Conservation (phyloP, 2,797 vertebrate species). For the Forpus xanthops region DNA sequence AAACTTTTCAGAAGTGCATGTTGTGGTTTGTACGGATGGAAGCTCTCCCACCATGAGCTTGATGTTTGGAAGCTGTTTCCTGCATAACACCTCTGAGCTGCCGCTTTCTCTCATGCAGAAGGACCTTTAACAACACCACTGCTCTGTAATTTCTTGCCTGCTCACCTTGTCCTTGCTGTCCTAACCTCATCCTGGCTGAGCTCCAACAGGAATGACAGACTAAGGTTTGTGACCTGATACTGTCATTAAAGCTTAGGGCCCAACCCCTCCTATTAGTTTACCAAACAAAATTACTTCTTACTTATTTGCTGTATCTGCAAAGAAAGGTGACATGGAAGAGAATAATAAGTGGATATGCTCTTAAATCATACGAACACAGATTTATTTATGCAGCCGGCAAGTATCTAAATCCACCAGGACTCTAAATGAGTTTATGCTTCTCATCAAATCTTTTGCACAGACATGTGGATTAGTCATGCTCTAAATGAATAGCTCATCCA, state of each 20-base stretch:
- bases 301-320: not conserved
- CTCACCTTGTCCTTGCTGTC: not conserved
- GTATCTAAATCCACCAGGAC: not conserved
- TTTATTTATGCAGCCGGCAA: not conserved
- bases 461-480: not conserved
- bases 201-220: not conserved
- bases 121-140: not conserved
- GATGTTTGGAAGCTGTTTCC: not conserved
- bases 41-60: accelerated
- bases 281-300: not conserved
- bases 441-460: not conserved
- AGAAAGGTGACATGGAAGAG: not conserved
- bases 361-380: not conserved
- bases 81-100: not conserved
- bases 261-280: not conserved
- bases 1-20: not conserved
- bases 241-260: not conserved
- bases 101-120: not conserved
- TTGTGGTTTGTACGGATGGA: not conserved
- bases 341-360: not conserved
- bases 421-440: not conserved
- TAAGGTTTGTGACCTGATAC: not conserved
- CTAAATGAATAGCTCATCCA: not conserved
- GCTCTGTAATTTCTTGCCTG: not conserved
- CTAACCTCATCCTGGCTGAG: not conserved